These are phyloP conservation scores for Cryptotermes secundus DNA, from an alignment of 1,140 invertebrate genomes.

Conservation along the genomic window DNA sequence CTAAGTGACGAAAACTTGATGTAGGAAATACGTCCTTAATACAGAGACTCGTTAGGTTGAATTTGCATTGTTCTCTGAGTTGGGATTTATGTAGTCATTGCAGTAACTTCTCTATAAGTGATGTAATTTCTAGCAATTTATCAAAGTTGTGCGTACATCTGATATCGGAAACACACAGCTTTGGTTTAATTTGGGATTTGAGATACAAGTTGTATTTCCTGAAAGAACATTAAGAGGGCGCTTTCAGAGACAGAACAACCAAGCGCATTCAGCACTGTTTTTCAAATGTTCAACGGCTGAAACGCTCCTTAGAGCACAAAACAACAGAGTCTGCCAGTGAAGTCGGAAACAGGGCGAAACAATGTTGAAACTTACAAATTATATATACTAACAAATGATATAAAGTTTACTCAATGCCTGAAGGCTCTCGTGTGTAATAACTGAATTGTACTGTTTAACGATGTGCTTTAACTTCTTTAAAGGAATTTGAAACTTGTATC, in stretches of 20 bases:
- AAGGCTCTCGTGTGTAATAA: too few species aligned
- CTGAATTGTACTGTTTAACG: too few species aligned
- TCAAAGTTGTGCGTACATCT: constrained; percentile 1
- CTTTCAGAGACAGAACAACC: neutral
- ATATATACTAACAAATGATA: too few species aligned
- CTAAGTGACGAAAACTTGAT: neutral
- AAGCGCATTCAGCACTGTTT: neutral
- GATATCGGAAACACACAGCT: neutral
- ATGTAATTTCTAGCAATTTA: constrained; percentile 13
- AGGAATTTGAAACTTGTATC: too few species aligned
- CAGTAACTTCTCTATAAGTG: neutral
- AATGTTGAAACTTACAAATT: too few species aligned
- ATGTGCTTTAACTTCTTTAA: too few species aligned
- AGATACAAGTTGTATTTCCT: neutral
- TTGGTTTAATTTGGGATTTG: constrained; percentile 13
- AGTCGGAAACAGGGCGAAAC: too few species aligned
- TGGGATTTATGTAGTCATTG: neutral
- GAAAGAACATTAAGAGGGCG: neutral
- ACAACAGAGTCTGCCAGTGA: too few species aligned
- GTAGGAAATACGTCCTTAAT: neutral
- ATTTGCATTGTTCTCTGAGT: neutral
- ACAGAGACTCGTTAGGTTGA: neutral
- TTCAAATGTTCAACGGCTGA: too few species aligned
- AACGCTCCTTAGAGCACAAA: too few species aligned
- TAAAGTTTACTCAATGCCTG: too few species aligned